Evolutionary conservation across 2,797 vertebrate genomes (phyloP), one percentile per base, ranked within the genome.

Genomic region (Lagothrix lagotricha): DNA sequence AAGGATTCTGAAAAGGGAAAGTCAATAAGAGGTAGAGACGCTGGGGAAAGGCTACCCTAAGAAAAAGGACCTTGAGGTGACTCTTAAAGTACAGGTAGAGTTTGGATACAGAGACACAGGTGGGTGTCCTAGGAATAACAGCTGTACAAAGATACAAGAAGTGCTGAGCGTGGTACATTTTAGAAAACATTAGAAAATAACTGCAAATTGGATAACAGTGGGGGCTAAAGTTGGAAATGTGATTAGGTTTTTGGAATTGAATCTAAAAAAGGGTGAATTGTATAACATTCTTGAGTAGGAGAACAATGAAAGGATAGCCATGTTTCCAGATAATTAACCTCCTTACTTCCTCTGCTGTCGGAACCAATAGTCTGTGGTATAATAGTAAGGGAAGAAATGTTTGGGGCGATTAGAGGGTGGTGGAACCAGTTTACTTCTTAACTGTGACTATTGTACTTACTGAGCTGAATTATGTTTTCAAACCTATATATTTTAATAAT

Each of bases 391-490:
- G 36, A 19, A 91, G 36, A 8, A 24, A 19, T 52, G 22, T 89
- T 80, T 87, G 33, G 20, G 30, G 13, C 57, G 15, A 4, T 1
- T 36, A 36, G 84, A 70, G 26, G 24, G 7, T 36, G 64, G 46
- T 28, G 67, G 24, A 6, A 19, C 1, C 4, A 58, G 14, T 79
- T 79, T 61, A 64, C 22, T 93, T 88, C 17, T 50, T 48, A 76
- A 64, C 61, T 84, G 12, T 84, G 44, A 93, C 64, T n/a, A 67
- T 73, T 83, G 24, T 4, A 82, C 2, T 48, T 50, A 73, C 5
- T 80, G 20, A 92, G 39, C 41, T 90, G 90, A 81, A 67, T 92
- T 92, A 46, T 67, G 39, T 58, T 94, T 96, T 92, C 9, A 85
- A 81, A 79, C 2, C 14, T 70, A 19, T 52, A 50, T 64, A 54